Conservation (phyloP, 2,888 invertebrate species). For the Omphaloscelis lunosa region DNA sequence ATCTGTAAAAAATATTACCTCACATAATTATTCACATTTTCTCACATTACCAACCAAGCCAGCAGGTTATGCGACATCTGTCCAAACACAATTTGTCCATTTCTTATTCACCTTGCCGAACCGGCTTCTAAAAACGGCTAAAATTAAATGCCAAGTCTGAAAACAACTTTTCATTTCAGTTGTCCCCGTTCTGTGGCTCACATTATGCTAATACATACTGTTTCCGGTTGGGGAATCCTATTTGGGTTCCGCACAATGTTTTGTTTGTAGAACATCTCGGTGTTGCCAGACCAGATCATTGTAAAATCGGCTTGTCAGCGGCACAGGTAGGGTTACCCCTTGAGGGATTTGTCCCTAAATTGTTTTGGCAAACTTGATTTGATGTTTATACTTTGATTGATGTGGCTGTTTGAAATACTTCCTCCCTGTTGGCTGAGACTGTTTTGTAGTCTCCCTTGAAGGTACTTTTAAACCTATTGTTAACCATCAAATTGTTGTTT, state of each 20-base stretch:
- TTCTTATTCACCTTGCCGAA: conserved; percentile 60
- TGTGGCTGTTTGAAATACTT: conserved; percentile 25
- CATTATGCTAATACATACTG: conserved; percentile 74
- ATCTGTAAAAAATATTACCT: not conserved
- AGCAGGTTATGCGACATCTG: conserved; percentile 30
- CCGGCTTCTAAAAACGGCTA: conserved; percentile 66
- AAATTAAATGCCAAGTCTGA: conserved; percentile 66
- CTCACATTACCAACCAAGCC: not conserved
- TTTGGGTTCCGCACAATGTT: conserved; percentile 65
- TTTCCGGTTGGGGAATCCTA: conserved; percentile 69
- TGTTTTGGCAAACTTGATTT: conserved; percentile 14
- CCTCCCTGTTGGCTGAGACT: not conserved
- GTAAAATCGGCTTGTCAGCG: conserved; percentile 56
- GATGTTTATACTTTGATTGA: conserved; percentile 16
- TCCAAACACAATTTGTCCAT: conserved; percentile 49
- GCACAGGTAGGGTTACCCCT: conserved; percentile 31
- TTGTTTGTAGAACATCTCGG: conserved; percentile 66
- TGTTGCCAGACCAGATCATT: conserved; percentile 48
- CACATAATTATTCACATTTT: not conserved
- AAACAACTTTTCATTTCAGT: conserved; percentile 83
- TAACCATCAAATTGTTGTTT: not conserved
- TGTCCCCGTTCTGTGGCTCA: conserved; percentile 60
- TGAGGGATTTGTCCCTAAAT: conserved; percentile 26
- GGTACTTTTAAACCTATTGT: not conserved
- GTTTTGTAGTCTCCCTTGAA: not conserved